Evolutionary conservation across 2,888 invertebrate genomes (phyloP), one percentile per base, ranked within the genome.

Genomic region (Byasa hedistus): DNA sequence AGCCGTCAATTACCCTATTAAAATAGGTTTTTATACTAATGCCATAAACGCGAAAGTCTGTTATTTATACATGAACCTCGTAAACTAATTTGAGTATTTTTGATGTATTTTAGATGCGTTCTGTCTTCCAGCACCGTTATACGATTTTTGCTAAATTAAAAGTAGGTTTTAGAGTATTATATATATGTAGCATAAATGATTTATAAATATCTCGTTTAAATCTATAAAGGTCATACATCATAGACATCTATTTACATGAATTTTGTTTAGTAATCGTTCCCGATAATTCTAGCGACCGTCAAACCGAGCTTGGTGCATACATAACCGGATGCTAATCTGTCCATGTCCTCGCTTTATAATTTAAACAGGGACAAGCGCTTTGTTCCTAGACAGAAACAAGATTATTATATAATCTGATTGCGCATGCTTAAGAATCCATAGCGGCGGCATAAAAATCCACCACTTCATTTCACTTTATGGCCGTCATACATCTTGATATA

Each of bases 311-410:
- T 27, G 22, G 32, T 55, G 36, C 44, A 59, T 67, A 60, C 57
- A 68, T 69, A 64, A 66, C 70, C 72, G 75, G 73, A 74, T 68
- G 72, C 70, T 68, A 71, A 69, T 72, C 69, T 62, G 66, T 62
- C 48, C 66, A 65, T 69, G 71, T 69, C 69, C 69, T 68, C 69
- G 64, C 68, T 70, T 70, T 69, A 68, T 68, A 60, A 72, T 72
- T 68, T 69, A 67, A 71, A 73, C 66, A 66, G 67, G 64, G 69
- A 68, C 69, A 57, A 56, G 56, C 64, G 64, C 51, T 48, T 54
- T 51, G 57, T 62, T 23, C 10, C 56, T 32, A 32, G 56, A 19
- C 32, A 5, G 56, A 27, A 44, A 56, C 36, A 56, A 67, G 27
- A 59, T 66, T 66, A 58, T 39, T 7, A 24, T 22, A 24, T 54